Conservation (phyloP, 2,113 vertebrate species). For the Mastomys natalensis region DNA sequence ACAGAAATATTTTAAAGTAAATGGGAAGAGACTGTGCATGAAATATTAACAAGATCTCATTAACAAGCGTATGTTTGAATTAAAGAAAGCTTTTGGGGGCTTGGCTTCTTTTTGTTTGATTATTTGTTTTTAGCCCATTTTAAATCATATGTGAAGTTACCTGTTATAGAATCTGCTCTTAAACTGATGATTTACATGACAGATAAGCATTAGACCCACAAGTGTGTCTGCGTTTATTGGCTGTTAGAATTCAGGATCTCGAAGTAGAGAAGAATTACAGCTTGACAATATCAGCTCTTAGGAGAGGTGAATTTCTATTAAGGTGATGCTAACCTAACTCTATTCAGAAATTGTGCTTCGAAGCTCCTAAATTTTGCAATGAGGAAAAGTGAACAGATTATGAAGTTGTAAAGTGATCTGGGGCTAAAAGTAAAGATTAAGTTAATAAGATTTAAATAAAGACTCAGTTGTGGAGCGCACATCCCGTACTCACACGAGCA, state of each 20-base stretch:
- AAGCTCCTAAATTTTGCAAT: constrained; percentile 51
- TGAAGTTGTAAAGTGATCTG: background rate
- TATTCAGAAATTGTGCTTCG: constrained; percentile 54
- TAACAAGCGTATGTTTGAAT: constrained; percentile 59
- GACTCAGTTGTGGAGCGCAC: background rate
- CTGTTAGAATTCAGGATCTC: constrained; percentile 72
- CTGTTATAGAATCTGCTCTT: constrained; percentile 48
- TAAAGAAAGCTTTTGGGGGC: constrained; percentile 54
- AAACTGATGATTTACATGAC: constrained; percentile 67
- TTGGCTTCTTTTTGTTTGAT: constrained; percentile 58
- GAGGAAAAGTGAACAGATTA: background rate
- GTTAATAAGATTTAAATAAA: background rate
- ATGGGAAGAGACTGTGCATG: constrained; percentile 57
- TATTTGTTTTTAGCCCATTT: constrained; percentile 71
- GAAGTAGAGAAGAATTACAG: constrained; percentile 58
- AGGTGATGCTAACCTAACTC: constrained; percentile 40
- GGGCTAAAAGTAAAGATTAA: background rate
- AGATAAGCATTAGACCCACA: constrained; percentile 56
- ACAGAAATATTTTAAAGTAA: constrained; percentile 75
- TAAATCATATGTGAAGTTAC: constrained; percentile 1
- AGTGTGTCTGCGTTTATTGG: constrained; percentile 71
- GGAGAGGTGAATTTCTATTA: constrained; percentile 70
- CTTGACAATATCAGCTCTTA: constrained; percentile 63
- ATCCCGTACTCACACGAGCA: too few species aligned
- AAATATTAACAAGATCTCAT: constrained; percentile 65